A percentile compares a stretch with the other conserved stretches of the same genome.
Evolutionary conservation across 2,888 invertebrate species (phyloP).

Genomic region (Tribolium freemani): DNA sequence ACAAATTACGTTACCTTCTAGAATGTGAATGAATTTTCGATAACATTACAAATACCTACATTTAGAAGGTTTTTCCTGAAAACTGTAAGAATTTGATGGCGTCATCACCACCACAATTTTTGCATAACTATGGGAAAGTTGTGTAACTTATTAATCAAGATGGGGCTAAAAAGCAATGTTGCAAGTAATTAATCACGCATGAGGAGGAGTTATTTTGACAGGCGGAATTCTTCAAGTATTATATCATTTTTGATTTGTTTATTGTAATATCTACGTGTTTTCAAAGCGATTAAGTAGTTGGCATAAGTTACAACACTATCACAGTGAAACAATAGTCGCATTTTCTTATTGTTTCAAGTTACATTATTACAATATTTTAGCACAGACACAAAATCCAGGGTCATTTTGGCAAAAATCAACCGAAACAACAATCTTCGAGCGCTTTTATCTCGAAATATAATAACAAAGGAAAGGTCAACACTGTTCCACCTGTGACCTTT

Average conservation of each 20-base stretch:
- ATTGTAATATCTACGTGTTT: not conserved
- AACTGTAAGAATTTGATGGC: not conserved
- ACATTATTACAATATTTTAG: not conserved
- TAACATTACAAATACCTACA: not conserved
- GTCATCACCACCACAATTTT: not conserved
- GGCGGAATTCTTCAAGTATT: not conserved
- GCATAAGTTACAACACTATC: not conserved
- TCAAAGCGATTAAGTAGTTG: not conserved
- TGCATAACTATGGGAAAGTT: not conserved
- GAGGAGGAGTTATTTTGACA: not conserved
- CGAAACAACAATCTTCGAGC: not conserved
- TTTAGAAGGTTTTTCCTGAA: not conserved
- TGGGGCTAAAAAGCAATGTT: not conserved
- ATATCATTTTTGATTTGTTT: not conserved
- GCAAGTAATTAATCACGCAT: not conserved
- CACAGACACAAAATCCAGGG: not conserved
- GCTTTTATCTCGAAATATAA: not conserved
- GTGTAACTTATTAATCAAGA: not conserved
- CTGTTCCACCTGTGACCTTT: constrained; percentile 10
- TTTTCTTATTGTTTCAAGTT: not conserved
- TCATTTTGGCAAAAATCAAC: not conserved
- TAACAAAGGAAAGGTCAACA: constrained; percentile 11
- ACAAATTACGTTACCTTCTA: not conserved
- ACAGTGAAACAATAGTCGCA: not conserved
- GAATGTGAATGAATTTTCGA: no score